A percentile compares a stretch with the other conserved stretches of the same genome.
Evolutionary conservation across 2,797 vertebrate species (phyloP).

Genomic region (Fistularia commersonii): DNA sequence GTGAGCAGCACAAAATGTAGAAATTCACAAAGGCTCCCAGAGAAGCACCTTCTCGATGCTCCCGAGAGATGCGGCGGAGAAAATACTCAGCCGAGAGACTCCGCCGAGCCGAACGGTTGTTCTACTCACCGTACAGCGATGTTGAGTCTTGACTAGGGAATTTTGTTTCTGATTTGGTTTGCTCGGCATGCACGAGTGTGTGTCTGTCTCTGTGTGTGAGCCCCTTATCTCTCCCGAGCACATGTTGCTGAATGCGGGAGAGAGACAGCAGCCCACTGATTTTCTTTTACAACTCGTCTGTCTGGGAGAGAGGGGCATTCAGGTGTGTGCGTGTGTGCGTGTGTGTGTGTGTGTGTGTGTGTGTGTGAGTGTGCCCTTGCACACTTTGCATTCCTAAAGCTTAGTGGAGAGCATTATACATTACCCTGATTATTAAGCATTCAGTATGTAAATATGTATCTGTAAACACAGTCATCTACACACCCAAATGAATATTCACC

Average conservation of each 20-base stretch:
- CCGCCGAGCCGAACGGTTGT: slow-evolving; percentile 47
- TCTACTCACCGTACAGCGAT: slow-evolving; percentile 51
- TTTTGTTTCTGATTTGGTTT: slow-evolving; percentile 65
- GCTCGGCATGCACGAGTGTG: slow-evolving; percentile 53
- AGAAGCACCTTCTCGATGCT: slow-evolving; percentile 23
- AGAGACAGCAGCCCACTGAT: slow-evolving; percentile 12
- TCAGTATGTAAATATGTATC: slow-evolving; percentile 28
- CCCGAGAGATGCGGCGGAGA: slow-evolving; percentile 31
- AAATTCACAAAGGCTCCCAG: slow-evolving; percentile 13
- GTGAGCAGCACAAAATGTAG: slow-evolving; percentile 68
- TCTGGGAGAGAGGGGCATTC: slow-evolving; percentile 4
- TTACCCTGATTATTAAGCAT: slow-evolving; percentile 41
- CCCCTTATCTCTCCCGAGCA: slow-evolving; percentile 72
- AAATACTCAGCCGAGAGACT: slow-evolving; percentile 44
- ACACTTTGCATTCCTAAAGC: slow-evolving; percentile 37
- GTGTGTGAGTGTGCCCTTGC: neutral
- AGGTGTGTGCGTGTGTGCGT: slow-evolving; percentile 16
- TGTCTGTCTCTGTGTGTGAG: slow-evolving; percentile 49
- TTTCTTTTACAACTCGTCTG: slow-evolving; percentile 1
- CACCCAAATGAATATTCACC: slow-evolving; percentile 16
- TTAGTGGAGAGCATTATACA: slow-evolving; percentile 30
- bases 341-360: slow-evolving; percentile 3
- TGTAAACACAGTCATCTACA: slow-evolving; percentile 2
- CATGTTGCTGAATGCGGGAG: slow-evolving; percentile 64
- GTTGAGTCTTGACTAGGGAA: slow-evolving; percentile 55